phyloP scores from a whole-genome alignment of 2,797 vertebrate genomes.

The Hydrocynus forskahlii region DNA sequence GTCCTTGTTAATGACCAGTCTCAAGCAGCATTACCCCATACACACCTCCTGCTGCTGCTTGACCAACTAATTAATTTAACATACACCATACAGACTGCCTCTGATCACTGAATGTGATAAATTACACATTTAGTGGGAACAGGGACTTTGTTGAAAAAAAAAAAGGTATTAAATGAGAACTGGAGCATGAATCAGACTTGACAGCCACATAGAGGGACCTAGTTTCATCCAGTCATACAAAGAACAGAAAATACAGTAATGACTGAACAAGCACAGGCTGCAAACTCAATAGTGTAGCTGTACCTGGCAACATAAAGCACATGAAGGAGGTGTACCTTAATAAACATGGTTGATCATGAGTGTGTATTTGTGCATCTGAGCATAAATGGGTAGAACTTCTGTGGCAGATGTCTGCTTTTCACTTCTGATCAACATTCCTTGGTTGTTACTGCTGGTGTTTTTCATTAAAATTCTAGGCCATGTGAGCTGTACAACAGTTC shows the following conservation, averaged over 20 bases:
- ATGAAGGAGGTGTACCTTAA: too few species aligned
- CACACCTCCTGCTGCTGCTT: constrained; percentile 24
- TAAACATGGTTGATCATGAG: not conserved
- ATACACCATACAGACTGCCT: not conserved
- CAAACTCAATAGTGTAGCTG: not conserved
- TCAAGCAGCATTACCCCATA: constrained; percentile 10
- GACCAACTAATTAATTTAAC: constrained; percentile 15
- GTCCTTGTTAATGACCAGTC: constrained; percentile 29
- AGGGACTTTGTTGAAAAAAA: not conserved
- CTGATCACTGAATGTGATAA: constrained; percentile 16
- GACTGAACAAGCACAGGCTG: not conserved
- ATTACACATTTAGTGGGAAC: not conserved
- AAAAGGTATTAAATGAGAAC: constrained; percentile 26
- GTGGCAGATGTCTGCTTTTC: not conserved
- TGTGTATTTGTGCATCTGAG: not conserved
- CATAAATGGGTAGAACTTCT: not conserved
- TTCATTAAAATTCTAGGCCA: not conserved
- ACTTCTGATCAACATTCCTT: not conserved
- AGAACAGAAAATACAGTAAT: not conserved
- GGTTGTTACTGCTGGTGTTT: not conserved
- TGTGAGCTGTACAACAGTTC: not conserved
- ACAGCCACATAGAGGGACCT: not conserved
- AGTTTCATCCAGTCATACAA: not conserved
- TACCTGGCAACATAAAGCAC: not conserved
- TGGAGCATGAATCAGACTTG: not conserved